Evolutionary conservation across 2,888 invertebrate genomes (phyloP), one percentile per base, ranked within the genome.

Genomic region (Carabus problematicus): DNA sequence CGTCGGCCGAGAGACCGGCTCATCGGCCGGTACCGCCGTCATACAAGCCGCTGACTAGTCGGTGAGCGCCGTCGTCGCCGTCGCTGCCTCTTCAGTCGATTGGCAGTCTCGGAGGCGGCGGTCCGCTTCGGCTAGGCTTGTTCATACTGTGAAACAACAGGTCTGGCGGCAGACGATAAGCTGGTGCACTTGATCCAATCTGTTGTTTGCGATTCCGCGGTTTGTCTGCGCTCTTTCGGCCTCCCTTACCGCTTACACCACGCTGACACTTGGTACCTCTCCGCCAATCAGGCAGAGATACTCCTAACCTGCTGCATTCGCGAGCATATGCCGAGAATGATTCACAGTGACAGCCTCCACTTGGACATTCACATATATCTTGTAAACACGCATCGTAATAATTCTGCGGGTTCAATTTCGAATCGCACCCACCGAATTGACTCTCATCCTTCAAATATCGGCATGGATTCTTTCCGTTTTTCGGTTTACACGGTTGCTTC

Each of bases 321-420:
- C 94, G 89, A 0, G 93, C 92, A 78, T 96, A 97, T 1, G 96
- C 96, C 64, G 91, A 89, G 76, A 96, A 89, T 71, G 94, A 92
- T 74, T 95, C 94, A 81, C 97, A 97, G 79, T 95, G 93, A 76
- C 97, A 97, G 76, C 87, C 86, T 70, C 87, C 86, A 11, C 87
- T 87, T 1, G 92, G 89, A 80, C 96, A 97, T 77, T 94, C 93
- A 78, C 95, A 95, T 83, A 95, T 92, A 79, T 95, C 95, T 79
- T 91, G 85, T 75, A 91, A 87, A 79, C 97, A 97, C 8, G 95
- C 92, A 78, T 91, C 92, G 79, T 91, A 91, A 79, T 94, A 97
- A 77, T 93, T 91, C 72, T 87, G 86, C 39, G 91, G 91, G 79
- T 93, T 92, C 71, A 96, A 87, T 76, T 89, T 89, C 73, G 87